Base-by-base conservation (phyloP, 2,888 invertebrate genomes). In the Meteorus colon region DNA sequence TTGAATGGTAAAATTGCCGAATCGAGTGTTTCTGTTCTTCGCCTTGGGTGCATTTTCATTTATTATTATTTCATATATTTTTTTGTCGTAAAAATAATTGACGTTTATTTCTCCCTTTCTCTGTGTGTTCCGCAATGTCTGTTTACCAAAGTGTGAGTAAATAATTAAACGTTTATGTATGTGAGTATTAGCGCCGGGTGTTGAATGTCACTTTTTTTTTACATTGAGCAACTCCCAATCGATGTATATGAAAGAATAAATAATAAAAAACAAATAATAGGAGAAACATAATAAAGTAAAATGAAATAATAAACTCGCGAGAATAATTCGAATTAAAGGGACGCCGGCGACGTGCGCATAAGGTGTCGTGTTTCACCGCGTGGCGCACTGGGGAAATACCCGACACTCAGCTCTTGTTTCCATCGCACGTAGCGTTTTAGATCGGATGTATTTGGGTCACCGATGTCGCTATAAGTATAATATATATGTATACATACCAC, bases 401-500 rank as follows among this genome's bases (percentile, higher is more conserved):
- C 69, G 69, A 70, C 59, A 73, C 63, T 55, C 65, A 66, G 63
- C 51, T 73, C 73, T 37, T 55, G 55, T 73, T 73, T 66, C 73
- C 34, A 55, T 63, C 65, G 19, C 37, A 24, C 27, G 62, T 34
- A 37, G 19, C 31, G 29, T 59, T 34, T 67, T 74, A 67, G 59
- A 74, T 74, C 63, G 29, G 24, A 51, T 70, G 74, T 75, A 74
- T 74, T 68, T 68, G 48, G 74, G 74, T 68, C 74, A 74, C 24
- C 31, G 62, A 19, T 55, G 55, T 55, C 19, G 55, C 55, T 55
- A 55, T 55, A 55, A 55, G 55, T 55, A 55, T 55, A 19, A n/a
- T 55, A 62, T 63, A 72, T 62, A 31, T 66, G 19, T 37, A 27
- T 37, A 65, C 19, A 31, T 37, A 24, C 29, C 51, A 29, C 14